Evolutionary conservation across 2,113 vertebrate genomes (phyloP), one percentile per base, ranked within the genome.

Genomic region (Pelecanoides urinatrix): DNA sequence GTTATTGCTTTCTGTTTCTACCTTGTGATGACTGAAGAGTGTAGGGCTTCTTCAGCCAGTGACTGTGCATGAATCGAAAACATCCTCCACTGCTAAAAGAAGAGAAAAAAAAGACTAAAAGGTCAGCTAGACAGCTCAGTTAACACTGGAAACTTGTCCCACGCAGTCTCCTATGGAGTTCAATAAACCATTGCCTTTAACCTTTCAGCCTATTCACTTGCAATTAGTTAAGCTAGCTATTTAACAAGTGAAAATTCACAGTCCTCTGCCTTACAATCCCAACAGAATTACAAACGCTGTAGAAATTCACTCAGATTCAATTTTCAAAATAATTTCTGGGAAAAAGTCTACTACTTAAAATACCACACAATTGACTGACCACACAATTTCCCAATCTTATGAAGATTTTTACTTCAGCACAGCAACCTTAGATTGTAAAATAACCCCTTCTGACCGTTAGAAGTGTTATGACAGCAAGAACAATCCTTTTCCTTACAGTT

Each of bases 321-420:
- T 90, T 92, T 88, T 93, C 88, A 88, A 62, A 95, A 92, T 58
- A 1, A 42, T 75, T 96, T 92, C 68, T 88, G 72, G 72, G 75
- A 88, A 95, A 80, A 93, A 68, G 30, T 68, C 40, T 90, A 17
- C 72, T 80, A 80, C 75, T 93, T 90, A 94, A 90, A 96, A 93
- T 78, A 86, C 63, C 47, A 78, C 47, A 83, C 20, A 71, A 73
- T 32, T 88, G 59, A 83, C 1, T 5, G 79, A 86, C 45, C 42
- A 65, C 56, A 65, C 18, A 34, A 83, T 81, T 95, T 71, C 56
- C 61, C 63, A 66, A 52, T 50, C 50, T 74, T 63, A 59, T 3
- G 18, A 73, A 85, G 74, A 47, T 59, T 67, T 88, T 85, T 74
- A 50, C 38, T 78, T 71, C 73, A 78, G 56, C 38, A 52, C 15